phyloP scores from a whole-genome alignment of 2,113 vertebrate species.

The Rhinichthys klamathensis region DNA sequence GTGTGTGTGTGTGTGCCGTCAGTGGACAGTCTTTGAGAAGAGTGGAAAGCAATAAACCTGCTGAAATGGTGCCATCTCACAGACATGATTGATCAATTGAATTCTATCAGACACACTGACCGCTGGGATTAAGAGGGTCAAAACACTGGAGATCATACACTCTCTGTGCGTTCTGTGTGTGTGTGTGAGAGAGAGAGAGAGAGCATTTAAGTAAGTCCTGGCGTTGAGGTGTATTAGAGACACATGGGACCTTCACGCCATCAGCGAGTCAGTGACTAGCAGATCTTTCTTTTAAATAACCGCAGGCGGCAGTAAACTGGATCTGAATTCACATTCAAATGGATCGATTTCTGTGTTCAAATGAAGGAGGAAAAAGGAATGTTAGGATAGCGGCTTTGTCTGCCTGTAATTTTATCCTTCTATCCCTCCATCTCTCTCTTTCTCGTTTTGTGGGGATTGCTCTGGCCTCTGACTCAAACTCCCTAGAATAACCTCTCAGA shows the following conservation, averaged over 20 bases:
- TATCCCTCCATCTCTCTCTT: conserved; percentile 1
- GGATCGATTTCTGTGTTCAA: conserved; percentile 41
- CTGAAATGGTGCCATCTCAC: conserved; percentile 99
- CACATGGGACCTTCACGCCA: conserved; percentile 44
- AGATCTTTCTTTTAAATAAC: conserved; percentile 14
- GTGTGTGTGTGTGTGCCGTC: conserved; percentile 21
- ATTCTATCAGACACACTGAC: conserved; percentile 99
- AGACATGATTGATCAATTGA: conserved; percentile 99
- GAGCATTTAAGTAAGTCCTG: conserved; percentile 32
- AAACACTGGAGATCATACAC: conserved; percentile 89
- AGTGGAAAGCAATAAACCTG: conserved; percentile 97
- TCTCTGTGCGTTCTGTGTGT: conserved; percentile 68
- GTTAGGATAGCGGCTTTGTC: conserved; percentile 29
- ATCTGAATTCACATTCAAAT: conserved; percentile 47
- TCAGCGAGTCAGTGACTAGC: background rate
- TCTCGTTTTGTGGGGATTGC: conserved; percentile 46
- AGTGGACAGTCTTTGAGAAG: conserved; percentile 78
- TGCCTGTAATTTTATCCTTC: conserved; percentile 30
- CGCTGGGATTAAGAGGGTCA: conserved; percentile 99
- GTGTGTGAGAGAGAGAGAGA: background rate
- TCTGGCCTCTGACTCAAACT: conserved; percentile 52
- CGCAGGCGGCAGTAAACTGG: background rate
- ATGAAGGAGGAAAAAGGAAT: conserved; percentile 26
- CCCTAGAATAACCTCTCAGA: conserved; percentile 85
- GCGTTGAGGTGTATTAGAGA: conserved; percentile 38